phyloP scores from a whole-genome alignment of 2,888 invertebrate genomes.

The Selenia dentaria region DNA sequence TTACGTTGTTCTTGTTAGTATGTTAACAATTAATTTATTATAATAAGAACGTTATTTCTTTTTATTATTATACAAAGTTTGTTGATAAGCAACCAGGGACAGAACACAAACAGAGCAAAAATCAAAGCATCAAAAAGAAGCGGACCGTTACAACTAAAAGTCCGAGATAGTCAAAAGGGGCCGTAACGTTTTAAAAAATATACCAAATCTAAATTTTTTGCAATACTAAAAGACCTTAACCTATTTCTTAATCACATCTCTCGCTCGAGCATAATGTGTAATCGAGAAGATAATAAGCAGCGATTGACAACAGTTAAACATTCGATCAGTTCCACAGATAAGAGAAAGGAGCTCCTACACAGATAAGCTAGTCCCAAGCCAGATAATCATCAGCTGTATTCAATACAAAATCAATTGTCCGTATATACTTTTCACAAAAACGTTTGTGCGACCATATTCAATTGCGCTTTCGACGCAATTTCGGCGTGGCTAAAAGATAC shows the following conservation, averaged over 20 bases:
- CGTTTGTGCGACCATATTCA: slow-evolving; percentile 65
- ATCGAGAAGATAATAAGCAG: slow-evolving; percentile 71
- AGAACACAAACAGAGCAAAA: too few relatives aligned
- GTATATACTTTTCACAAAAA: slow-evolving; percentile 55
- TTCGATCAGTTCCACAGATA: slow-evolving; percentile 53
- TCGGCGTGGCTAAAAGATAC: slow-evolving; percentile 70
- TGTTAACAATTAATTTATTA: too few relatives aligned
- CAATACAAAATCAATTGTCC: slow-evolving; percentile 76
- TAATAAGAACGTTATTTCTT: too few relatives aligned
- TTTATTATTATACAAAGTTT: too few relatives aligned
- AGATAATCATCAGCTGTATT: slow-evolving; percentile 82
- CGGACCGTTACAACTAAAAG: too few relatives aligned
- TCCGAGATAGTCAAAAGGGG: too few relatives aligned
- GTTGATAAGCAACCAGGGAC: too few relatives aligned
- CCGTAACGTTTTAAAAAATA: too few relatives aligned
- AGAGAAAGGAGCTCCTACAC: slow-evolving; percentile 60
- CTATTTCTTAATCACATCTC: slow-evolving; percentile 26
- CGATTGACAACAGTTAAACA: slow-evolving; percentile 56
- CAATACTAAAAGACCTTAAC: too few relatives aligned
- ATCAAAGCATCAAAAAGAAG: too few relatives aligned
- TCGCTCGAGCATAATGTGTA: slow-evolving; percentile 48
- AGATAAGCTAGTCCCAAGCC: slow-evolving; percentile 72
- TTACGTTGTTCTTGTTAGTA: too few relatives aligned
- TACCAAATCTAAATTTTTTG: too few relatives aligned
- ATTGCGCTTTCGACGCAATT: slow-evolving; percentile 77